phyloP scores from a whole-genome alignment of 2,888 invertebrate genomes.

The Caenorhabditis macrosperma region DNA sequence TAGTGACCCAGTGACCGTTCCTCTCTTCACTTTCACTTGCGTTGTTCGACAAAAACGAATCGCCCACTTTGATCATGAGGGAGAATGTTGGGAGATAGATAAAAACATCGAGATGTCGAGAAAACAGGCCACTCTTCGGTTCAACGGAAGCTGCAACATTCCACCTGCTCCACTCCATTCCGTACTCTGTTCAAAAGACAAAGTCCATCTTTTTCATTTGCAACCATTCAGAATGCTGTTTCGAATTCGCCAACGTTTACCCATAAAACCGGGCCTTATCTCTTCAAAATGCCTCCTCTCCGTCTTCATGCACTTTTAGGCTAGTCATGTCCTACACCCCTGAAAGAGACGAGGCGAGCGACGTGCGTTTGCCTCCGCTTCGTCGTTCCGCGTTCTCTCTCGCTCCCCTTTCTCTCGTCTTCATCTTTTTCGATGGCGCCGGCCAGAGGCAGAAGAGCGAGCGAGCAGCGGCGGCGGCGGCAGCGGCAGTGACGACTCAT shows the following conservation, averaged over 20 bases:
- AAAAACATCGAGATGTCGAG: no score
- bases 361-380: neutral
- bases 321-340: slow-evolving; percentile 12
- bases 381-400: slow-evolving; percentile 43
- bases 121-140: no score
- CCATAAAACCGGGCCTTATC: slow-evolving; percentile 8
- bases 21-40: slow-evolving; percentile 34
- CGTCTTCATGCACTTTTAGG: slow-evolving; percentile 48
- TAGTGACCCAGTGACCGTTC: slow-evolving; percentile 49
- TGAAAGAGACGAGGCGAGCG: neutral
- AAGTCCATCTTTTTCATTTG: no score
- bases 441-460: slow-evolving; percentile 11
- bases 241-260: neutral
- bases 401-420: neutral
- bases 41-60: neutral
- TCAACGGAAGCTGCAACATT: no score
- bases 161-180: no score
- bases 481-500: no score
- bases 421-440: slow-evolving; percentile 21
- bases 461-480: no score
- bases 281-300: slow-evolving; percentile 11
- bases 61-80: neutral
- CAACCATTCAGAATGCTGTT: no score
- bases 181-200: no score
- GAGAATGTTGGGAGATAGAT: neutral